Percentiles rank a stretch among this genome's conserved stretches.
phyloP scores from a whole-genome alignment of 2,888 invertebrate species.

The Luffia ferchaultella region DNA sequence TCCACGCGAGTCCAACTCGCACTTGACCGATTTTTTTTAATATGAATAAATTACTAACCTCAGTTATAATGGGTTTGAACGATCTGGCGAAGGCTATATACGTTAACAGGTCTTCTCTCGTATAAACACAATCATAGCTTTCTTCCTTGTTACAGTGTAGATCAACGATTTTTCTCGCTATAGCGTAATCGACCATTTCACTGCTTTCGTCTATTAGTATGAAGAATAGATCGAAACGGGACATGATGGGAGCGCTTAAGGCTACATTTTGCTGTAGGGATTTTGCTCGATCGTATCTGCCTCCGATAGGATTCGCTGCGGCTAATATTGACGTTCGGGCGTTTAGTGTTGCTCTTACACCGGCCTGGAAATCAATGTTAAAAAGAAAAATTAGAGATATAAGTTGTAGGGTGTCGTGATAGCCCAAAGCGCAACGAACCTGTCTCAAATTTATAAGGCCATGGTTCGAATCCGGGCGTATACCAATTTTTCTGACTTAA shows the following conservation, averaged over 20 bases:
- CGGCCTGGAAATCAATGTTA: conserved; percentile 70
- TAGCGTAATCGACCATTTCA: conserved; percentile 92
- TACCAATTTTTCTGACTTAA: no score
- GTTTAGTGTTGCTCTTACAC: conserved; percentile 95
- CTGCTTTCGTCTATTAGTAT: conserved; percentile 95
- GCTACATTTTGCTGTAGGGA: conserved; percentile 94
- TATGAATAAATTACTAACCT: conserved; percentile 70
- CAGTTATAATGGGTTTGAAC: conserved; percentile 88
- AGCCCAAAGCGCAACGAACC: no score
- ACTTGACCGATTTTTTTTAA: no score
- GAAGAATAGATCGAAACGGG: conserved; percentile 98
- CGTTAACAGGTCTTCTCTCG: conserved; percentile 87
- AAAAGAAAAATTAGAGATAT: no score
- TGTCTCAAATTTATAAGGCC: no score
- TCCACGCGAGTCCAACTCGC: no score
- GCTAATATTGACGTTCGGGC: conserved; percentile 97
- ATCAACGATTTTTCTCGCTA: conserved; percentile 95
- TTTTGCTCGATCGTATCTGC: conserved; percentile 93
- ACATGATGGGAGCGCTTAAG: conserved; percentile 97
- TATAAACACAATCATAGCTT: conserved; percentile 81
- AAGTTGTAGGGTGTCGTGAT: no score
- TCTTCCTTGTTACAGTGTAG: conserved; percentile 88
- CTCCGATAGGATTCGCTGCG: conserved; percentile 98
- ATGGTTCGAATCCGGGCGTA: no score
- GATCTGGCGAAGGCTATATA: conserved; percentile 97